Evolutionary conservation across 2,888 invertebrate genomes (phyloP).

Genomic region (Pachymerium ferrugineum): DNA sequence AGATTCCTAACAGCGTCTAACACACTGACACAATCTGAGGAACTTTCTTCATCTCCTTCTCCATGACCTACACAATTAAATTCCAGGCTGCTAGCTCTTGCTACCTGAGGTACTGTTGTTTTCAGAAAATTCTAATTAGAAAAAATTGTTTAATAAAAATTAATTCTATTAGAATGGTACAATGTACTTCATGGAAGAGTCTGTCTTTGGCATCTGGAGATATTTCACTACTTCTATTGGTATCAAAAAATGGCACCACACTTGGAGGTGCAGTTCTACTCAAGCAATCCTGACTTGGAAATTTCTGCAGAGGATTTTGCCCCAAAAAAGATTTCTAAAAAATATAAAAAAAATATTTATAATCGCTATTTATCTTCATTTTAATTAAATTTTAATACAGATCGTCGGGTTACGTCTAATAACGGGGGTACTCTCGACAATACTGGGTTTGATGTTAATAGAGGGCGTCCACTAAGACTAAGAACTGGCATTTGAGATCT

Average conservation of each 20-base stretch:
- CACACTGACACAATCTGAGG: not conserved
- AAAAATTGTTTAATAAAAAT: no score
- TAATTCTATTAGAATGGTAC: no score
- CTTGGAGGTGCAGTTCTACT: not conserved
- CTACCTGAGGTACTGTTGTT: not conserved
- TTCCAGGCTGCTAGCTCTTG: slow-evolving; percentile 36
- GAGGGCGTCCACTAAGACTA: not conserved
- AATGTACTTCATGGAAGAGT: not conserved
- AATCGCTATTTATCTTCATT: not conserved
- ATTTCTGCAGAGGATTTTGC: slow-evolving; percentile 22
- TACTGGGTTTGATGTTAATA: not conserved
- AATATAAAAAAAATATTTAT: not conserved
- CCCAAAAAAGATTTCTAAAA: slow-evolving; percentile 3
- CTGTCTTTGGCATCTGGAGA: not conserved
- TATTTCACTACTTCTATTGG: not conserved
- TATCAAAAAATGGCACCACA: not conserved
- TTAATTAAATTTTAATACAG: not conserved
- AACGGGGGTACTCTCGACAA: not conserved
- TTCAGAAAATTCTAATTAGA: not conserved
- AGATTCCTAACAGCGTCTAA: slow-evolving; percentile 46
- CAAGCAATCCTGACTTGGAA: slow-evolving; percentile 29
- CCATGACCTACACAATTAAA: slow-evolving; percentile 36
- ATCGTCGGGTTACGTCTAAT: not conserved
- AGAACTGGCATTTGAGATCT: slow-evolving; percentile 36
- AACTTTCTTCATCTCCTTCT: slow-evolving; percentile 33